A percentile compares a stretch with the other conserved stretches of the same genome.
Evolutionary conservation across 1,140 invertebrate species (phyloP).

Genomic region (Nasonia vitripennis): DNA sequence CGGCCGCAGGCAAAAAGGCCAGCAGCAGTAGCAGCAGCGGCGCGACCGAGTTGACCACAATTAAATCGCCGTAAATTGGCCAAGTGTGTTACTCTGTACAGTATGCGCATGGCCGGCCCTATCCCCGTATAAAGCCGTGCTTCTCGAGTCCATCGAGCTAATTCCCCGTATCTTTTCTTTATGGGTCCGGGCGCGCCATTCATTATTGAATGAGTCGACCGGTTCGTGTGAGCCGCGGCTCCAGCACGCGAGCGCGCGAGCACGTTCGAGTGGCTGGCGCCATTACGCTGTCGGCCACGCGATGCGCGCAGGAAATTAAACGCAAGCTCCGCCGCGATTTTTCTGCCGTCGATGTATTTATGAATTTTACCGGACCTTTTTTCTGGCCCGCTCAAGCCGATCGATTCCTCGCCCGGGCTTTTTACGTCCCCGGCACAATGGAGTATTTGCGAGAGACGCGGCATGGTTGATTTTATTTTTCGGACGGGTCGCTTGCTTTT

Average conservation of each 20-base stretch:
- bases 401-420: background rate
- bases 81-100: background rate
- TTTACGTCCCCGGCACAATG: background rate
- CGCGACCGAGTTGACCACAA: constrained; percentile 43
- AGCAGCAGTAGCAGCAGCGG: background rate
- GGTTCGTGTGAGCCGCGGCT: background rate
- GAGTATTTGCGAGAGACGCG: background rate
- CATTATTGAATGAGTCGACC: constrained; percentile 28
- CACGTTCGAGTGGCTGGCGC: background rate
- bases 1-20: background rate
- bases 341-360: constrained; percentile 27
- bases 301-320: constrained; percentile 42
- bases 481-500: too few species aligned
- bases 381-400: background rate
- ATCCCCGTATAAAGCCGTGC: background rate
- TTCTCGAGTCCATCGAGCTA: constrained; percentile 3
- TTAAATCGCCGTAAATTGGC: constrained; percentile 45
- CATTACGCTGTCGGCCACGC: background rate
- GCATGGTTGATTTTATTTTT: background rate
- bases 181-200: constrained; percentile 1
- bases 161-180: constrained; percentile 31
- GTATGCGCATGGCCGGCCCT: background rate
- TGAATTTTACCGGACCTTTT: background rate
- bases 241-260: background rate
- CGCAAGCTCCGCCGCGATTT: constrained; percentile 24